Evolutionary conservation across 2,113 vertebrate genomes (phyloP).

Genomic region (Anser brachyrhynchus): DNA sequence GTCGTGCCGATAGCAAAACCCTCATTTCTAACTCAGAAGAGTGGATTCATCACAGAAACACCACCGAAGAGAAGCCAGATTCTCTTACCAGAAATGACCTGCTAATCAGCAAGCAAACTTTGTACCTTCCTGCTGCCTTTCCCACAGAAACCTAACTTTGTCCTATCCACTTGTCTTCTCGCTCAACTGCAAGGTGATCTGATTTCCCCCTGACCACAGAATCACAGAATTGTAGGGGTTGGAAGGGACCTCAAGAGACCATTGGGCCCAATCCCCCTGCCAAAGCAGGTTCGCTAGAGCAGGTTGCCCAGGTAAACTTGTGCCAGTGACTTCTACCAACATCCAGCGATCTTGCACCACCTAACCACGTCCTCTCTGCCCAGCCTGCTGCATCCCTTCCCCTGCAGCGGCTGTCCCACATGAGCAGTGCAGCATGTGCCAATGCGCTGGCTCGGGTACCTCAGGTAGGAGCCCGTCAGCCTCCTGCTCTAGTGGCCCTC

Average conservation of each 20-base stretch:
- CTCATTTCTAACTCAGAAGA: not conserved
- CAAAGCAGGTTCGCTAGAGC: no score
- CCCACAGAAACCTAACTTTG: accelerated
- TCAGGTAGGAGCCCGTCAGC: no score
- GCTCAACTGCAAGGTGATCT: not conserved
- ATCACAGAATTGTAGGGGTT: no score
- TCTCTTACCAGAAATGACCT: not conserved
- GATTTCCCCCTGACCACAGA: no score
- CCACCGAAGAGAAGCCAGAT: not conserved
- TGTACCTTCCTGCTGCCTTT: not conserved
- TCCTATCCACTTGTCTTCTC: not conserved
- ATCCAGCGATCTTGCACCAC: no score
- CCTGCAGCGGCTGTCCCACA: no score
- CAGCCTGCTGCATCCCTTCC: accelerated
- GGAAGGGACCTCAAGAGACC: no score
- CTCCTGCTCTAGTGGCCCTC: not conserved
- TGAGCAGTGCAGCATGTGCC: no score
- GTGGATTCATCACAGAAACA: not conserved
- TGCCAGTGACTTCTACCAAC: not conserved
- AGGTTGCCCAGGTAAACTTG: no score
- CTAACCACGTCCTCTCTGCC: accelerated
- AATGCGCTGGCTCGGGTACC: no score
- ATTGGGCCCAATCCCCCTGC: no score
- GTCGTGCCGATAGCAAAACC: not conserved
- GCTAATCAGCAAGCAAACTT: no score